Evolutionary conservation across 2,113 vertebrate species (phyloP).

Genomic region (Anseranas semipalmata): DNA sequence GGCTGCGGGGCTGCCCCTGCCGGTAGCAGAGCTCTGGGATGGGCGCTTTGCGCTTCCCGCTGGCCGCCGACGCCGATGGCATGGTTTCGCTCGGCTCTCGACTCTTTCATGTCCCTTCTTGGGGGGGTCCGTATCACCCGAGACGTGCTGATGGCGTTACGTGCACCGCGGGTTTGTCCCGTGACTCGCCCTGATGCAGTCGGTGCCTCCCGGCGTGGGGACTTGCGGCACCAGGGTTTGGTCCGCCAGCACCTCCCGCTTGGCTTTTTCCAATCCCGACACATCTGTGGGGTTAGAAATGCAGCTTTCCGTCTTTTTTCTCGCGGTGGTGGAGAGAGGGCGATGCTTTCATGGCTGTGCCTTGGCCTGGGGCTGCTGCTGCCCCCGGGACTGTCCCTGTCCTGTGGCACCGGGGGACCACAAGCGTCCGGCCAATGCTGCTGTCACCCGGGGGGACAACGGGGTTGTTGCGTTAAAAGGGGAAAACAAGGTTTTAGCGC

Average conservation of each 20-base stretch:
- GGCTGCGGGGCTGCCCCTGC: no score
- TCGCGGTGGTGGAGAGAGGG: neutral
- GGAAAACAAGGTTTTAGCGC: neutral
- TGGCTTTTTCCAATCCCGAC: neutral
- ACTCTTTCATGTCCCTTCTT: neutral
- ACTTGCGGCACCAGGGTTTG: rapidly evolving
- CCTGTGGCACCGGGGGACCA: neutral
- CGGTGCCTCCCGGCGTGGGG: neutral
- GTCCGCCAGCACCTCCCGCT: neutral
- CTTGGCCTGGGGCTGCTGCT: neutral
- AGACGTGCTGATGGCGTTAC: no score
- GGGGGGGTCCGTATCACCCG: no score
- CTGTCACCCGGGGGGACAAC: neutral
- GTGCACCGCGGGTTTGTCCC: no score
- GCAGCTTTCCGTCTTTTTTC: neutral
- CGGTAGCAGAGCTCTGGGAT: no score
- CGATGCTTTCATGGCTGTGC: neutral
- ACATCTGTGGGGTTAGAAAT: neutral
- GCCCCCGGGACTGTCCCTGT: neutral
- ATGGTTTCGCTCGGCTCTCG: no score
- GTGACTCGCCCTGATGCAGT: no score
- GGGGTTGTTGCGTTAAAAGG: neutral
- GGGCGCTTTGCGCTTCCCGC: no score
- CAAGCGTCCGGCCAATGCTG: neutral
- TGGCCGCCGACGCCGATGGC: no score